Base-by-base conservation (phyloP, 2,888 invertebrate genomes). In the Brassicogethes aeneus region DNA sequence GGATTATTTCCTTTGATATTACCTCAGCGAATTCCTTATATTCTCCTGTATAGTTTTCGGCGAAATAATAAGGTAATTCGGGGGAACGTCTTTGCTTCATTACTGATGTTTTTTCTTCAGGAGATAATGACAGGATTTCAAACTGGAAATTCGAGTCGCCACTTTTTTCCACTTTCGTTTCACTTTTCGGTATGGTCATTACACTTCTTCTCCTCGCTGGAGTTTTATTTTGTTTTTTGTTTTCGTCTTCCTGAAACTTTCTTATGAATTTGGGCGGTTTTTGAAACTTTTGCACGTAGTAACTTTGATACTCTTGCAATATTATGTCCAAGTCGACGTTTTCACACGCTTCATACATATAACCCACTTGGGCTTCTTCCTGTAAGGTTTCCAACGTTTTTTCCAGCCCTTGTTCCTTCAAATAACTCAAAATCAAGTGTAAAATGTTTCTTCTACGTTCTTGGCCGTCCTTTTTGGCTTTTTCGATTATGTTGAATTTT, bases 251-350 rank as follows among this genome's bases (percentile, higher is more conserved):
- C 14, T 51, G 46, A 77, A 74, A 2, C 46, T 74, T 76, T 54
- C 82, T 82, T 37, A 85, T 78, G 51, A 94, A 79, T 67, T 81
- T 84, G 0, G 94, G 93, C 62, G 84, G 80, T 64, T 85, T 89
- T 63, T 87, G 85, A 70, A 90, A 94, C 57, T 88, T 82, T 33
- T 87, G 72, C 55, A 82, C 77, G 65, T 87, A 90, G 67, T 87
- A 94, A 48, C 85, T 85, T 59, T 84, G 85, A 66, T 87, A 95
- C 57, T 94, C 93, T 73, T 89, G 80, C 42, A 94, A 69, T 50
- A 95, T 85, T 32, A 85, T 84, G 48, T 88, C 86, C 59, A 95
- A 70, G 64, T 93, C 92, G 42, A 95, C 79, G 58, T 95, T 95
- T 60, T 95, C 95, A 65, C 94, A 95, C 23, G 93, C 74, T 57